phyloP scores from a whole-genome alignment of 1,140 invertebrate species.

The Metopolophium dirhodum region DNA sequence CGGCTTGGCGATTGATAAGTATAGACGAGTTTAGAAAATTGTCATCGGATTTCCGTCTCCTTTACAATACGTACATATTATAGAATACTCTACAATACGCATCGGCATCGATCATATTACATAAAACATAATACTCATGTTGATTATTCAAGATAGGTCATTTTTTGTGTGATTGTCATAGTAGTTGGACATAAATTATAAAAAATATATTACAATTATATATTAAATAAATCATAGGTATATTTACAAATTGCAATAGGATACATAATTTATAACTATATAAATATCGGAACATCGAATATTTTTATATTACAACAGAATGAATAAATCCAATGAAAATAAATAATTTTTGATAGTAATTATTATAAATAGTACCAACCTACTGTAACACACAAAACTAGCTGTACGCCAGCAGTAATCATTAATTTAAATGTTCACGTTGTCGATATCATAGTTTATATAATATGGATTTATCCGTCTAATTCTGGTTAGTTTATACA shows the following conservation, averaged over 20 bases:
- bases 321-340: background rate
- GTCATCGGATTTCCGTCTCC: background rate
- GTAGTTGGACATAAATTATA: background rate
- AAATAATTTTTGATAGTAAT: background rate
- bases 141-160: too few species aligned
- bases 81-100: background rate
- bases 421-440: background rate
- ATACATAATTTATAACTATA: background rate
- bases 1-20: background rate
- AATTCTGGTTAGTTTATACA: background rate
- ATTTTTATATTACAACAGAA: background rate
- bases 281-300: background rate
- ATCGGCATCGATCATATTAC: too few species aligned
- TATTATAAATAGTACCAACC: background rate
- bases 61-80: background rate
- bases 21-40: background rate
- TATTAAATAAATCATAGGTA: background rate
- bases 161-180: background rate
- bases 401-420: background rate
- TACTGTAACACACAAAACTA: background rate
- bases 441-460: background rate
- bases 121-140: too few species aligned
- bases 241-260: background rate
- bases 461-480: too few species aligned
- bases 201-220: background rate